phyloP scores from a whole-genome alignment of 2,888 invertebrate species.

The Patella depressa region DNA sequence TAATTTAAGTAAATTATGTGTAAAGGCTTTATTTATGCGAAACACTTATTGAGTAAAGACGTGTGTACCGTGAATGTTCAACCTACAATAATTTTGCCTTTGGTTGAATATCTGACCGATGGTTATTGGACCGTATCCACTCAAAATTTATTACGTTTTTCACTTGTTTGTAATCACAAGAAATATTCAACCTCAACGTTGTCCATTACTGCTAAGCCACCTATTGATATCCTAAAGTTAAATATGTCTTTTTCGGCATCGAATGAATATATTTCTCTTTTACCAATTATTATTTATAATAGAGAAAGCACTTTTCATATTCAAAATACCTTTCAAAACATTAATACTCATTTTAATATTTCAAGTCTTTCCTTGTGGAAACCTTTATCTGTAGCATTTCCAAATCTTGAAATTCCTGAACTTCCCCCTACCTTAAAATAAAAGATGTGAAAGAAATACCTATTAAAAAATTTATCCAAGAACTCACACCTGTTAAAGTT shows the following conservation, averaged over 20 bases:
- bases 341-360: too few species aligned
- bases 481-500: too few species aligned
- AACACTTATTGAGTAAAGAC: not conserved
- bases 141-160: not conserved
- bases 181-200: not conserved
- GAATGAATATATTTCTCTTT: not conserved
- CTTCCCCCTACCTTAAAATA: too few species aligned
- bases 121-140: too few species aligned
- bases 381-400: too few species aligned
- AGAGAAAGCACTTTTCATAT: too few species aligned
- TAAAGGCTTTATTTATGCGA: not conserved
- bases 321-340: too few species aligned
- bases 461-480: too few species aligned
- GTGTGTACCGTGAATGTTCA: not conserved
- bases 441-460: too few species aligned
- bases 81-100: not conserved
- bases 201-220: not conserved
- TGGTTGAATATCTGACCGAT: not conserved
- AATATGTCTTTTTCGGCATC: conserved; percentile 1
- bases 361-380: too few species aligned
- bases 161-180: not conserved
- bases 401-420: too few species aligned
- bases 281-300: not conserved
- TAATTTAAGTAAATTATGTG: not conserved
- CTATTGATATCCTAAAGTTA: not conserved